A percentile compares a stretch with the other conserved stretches of the same genome.
These are phyloP conservation scores for human DNA, from an alignment of 2,113 vertebrate species.

Conservation along the genomic window DNA sequence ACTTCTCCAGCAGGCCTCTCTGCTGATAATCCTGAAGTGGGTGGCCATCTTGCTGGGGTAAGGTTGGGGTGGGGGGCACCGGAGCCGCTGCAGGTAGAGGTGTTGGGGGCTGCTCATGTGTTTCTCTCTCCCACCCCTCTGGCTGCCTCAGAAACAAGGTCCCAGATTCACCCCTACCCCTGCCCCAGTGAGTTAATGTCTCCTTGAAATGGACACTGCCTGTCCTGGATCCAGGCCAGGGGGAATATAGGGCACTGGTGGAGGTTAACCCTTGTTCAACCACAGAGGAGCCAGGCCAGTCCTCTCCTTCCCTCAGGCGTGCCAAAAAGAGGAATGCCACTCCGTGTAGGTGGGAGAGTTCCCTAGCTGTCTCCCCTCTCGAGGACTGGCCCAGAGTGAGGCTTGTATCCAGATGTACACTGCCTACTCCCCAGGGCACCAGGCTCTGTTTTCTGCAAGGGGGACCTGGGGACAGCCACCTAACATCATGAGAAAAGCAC, in stretches of 20 bases:
- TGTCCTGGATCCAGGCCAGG: constrained; percentile 23
- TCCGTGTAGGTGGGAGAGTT: background rate
- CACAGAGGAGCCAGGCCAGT: background rate
- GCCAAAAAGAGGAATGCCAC: background rate
- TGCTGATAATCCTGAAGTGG: background rate
- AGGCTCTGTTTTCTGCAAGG: background rate
- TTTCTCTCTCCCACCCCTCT: background rate
- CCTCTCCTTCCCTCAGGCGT: background rate
- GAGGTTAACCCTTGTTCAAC: constrained; percentile 16
- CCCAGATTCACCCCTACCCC: background rate
- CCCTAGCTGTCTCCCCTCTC: background rate
- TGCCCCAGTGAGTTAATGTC: background rate
- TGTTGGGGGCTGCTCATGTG: background rate
- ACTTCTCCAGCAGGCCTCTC: background rate
- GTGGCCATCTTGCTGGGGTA: constrained; percentile 40
- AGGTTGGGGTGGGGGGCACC: background rate
- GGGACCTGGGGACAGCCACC: background rate
- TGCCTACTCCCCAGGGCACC: background rate
- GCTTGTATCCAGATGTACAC: background rate
- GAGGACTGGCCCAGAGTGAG: background rate
- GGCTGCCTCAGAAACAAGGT: constrained; percentile 12
- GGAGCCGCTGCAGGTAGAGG: background rate
- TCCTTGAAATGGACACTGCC: constrained; percentile 46
- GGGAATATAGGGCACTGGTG: constrained; percentile 31
- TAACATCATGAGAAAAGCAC: background rate